These are phyloP conservation scores for Elysia crispata DNA, from an alignment of 2,888 invertebrate genomes.

Conservation along the genomic window DNA sequence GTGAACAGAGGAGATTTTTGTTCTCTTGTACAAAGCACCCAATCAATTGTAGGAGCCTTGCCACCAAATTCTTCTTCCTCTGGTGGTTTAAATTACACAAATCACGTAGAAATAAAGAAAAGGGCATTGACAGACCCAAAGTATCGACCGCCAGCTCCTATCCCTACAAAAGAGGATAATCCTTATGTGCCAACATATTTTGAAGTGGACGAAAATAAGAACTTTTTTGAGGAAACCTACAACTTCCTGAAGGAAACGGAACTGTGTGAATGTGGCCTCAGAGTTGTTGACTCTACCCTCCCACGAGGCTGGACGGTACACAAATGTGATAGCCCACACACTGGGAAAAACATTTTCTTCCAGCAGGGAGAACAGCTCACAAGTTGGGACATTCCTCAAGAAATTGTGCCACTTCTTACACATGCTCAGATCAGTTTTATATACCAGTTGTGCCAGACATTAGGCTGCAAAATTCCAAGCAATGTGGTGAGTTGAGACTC, in stretches of 20 bases:
- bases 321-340: constrained; percentile 59
- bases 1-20: too few species aligned
- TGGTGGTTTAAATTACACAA: too few species aligned
- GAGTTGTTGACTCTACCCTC: constrained; percentile 59
- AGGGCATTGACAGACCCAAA: constrained; percentile 40
- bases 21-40: too few species aligned
- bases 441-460: constrained; percentile 40
- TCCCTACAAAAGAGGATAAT: constrained; percentile 53
- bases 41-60: too few species aligned
- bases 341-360: constrained; percentile 60
- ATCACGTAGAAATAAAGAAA: too few species aligned
- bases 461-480: constrained; percentile 27
- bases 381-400: constrained; percentile 61
- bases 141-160: constrained; percentile 44
- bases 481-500: neutral
- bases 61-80: too few species aligned
- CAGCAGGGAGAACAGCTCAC: constrained; percentile 61
- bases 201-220: constrained; percentile 48
- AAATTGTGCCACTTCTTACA: constrained; percentile 57
- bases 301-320: constrained; percentile 66
- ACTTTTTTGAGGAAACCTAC: constrained; percentile 56
- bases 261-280: constrained; percentile 67
- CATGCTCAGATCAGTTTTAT: constrained; percentile 50
- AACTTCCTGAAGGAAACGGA: constrained; percentile 61
- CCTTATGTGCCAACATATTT: constrained; percentile 59